Conservation (phyloP, 2,113 vertebrate genomes). For the Saimiri boliviensis region DNA sequence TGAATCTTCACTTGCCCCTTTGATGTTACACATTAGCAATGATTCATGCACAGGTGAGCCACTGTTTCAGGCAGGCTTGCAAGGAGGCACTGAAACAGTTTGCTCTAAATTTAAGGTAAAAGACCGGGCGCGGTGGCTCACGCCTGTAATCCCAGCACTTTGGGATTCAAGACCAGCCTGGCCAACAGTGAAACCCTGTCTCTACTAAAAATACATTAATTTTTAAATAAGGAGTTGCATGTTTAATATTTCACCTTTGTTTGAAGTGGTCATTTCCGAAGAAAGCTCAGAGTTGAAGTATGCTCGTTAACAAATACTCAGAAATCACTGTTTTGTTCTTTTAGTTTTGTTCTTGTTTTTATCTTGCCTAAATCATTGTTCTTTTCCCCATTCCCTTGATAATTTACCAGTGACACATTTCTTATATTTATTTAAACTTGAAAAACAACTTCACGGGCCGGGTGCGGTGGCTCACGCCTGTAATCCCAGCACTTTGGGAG, state of each 20-base stretch:
- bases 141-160: too few species aligned
- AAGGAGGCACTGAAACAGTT: neutral
- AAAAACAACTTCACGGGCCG: neutral
- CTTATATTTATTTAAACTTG: neutral
- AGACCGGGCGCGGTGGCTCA: neutral
- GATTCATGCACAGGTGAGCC: neutral
- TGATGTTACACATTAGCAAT: neutral
- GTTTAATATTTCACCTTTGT: neutral
- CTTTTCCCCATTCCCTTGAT: neutral
- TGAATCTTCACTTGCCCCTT: neutral
- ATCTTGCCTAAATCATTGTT: neutral
- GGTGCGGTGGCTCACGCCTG: too few species aligned
- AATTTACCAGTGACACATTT: neutral
- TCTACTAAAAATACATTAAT: too few species aligned
- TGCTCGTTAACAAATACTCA: neutral
- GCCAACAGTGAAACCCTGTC: too few species aligned
- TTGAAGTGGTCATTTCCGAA: neutral
- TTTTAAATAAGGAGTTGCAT: neutral
- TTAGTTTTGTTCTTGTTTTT: neutral
- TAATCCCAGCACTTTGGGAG: too few species aligned
- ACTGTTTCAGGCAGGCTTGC: neutral
- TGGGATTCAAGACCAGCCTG: too few species aligned
- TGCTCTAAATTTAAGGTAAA: neutral
- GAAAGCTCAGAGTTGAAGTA: neutral
- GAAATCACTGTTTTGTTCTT: slow-evolving; percentile 10